phyloP scores from a whole-genome alignment of 2,888 invertebrate genomes.

The Mermis nigrescens region DNA sequence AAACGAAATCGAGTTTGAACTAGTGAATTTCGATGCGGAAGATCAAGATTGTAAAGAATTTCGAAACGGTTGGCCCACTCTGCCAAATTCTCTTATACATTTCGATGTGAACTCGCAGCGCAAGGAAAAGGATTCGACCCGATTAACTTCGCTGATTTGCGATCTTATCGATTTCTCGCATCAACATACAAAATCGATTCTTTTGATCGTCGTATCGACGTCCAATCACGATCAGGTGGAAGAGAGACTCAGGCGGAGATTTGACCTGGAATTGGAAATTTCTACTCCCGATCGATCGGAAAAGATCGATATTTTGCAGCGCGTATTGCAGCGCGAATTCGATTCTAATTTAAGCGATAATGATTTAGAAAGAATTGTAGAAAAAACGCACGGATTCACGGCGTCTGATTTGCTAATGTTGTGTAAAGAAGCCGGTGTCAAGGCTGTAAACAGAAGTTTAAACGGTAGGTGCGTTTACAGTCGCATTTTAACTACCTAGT shows the following conservation, averaged over 20 bases:
- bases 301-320: neutral
- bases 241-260: slow-evolving; percentile 19
- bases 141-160: neutral
- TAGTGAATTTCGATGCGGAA: neutral
- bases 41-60: neutral
- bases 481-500: too few species aligned
- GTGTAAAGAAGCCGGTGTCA: neutral
- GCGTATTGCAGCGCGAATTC: neutral
- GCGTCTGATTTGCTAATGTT: slow-evolving; percentile 3
- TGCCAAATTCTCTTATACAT: neutral
- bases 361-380: neutral
- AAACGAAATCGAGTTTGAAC: neutral
- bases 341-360: neutral
- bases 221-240: slow-evolving; percentile 16
- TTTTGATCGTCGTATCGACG: neutral
- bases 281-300: slow-evolving; percentile 13
- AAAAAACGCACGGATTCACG: slow-evolving; percentile 6
- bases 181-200: neutral
- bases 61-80: neutral
- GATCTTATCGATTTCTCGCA: too few species aligned
- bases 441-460: neutral
- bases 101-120: neutral
- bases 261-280: slow-evolving; percentile 20
- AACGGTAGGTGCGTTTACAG: too few species aligned
- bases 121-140: neutral